Conservation (phyloP, 1,140 invertebrate genomes). For the Diorhabda carinulata region DNA sequence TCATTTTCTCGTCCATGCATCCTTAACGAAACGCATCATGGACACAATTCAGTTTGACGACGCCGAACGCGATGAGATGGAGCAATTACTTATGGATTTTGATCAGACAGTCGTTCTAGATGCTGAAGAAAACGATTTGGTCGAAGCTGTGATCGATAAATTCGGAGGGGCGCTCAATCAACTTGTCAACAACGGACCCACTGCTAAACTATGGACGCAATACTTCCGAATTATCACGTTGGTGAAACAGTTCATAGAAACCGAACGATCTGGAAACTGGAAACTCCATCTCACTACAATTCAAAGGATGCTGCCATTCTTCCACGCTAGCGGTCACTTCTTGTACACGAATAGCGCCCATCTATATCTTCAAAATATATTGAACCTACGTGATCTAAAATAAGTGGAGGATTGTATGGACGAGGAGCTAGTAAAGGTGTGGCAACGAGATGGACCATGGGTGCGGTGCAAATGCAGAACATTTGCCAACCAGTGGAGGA, state of each 20-base stretch:
- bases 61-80: neutral
- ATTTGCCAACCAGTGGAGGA: neutral
- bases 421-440: neutral
- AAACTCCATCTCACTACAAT: constrained; percentile 37
- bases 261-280: constrained; percentile 42
- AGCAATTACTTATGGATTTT: neutral
- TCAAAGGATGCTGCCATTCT: constrained; percentile 45
- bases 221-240: constrained; percentile 39
- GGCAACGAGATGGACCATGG: neutral
- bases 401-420: neutral
- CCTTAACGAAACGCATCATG: constrained; percentile 5
- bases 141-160: neutral
- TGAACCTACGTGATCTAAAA: neutral
- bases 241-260: constrained; percentile 36
- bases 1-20: constrained; percentile 1
- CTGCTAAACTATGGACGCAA: constrained; percentile 40
- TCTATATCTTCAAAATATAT: constrained; percentile 36
- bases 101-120: too few species aligned
- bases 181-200: constrained; percentile 26
- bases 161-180: neutral
- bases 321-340: constrained; percentile 44
- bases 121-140: neutral
- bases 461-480: neutral
- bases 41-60: constrained; percentile 1
- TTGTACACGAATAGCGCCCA: constrained; percentile 41